Percentiles rank a stretch among this genome's conserved stretches.
Evolutionary conservation across 2,113 vertebrate species (phyloP).

Genomic region (Rousettus leschenaultii): DNA sequence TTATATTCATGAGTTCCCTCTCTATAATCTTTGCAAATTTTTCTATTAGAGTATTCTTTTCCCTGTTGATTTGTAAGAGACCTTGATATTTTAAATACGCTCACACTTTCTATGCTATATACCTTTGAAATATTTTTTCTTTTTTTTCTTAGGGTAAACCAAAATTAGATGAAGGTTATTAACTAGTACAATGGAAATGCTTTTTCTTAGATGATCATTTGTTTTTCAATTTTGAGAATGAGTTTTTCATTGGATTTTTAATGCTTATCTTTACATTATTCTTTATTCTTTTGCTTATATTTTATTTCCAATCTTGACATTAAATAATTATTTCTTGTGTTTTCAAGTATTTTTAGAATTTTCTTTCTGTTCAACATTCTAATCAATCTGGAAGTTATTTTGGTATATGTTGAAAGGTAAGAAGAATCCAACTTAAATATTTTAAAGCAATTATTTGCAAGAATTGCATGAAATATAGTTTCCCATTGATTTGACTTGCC

Average conservation of each 20-base stretch:
- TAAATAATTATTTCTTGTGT: not conserved
- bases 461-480: not conserved
- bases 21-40: not conserved
- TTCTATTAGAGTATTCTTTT: not conserved
- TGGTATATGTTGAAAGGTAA: not conserved
- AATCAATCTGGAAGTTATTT: not conserved
- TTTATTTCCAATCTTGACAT: not conserved
- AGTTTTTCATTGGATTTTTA: not conserved
- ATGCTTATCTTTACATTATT: not conserved
- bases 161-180: too few species aligned
- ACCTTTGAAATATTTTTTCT: not conserved
- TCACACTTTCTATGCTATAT: not conserved
- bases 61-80: not conserved
- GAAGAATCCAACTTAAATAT: not conserved
- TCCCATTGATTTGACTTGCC: not conserved
- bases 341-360: not conserved
- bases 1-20: not conserved
- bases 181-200: not conserved
- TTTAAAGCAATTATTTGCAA: slow-evolving; percentile 18
- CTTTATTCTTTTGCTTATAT: not conserved
- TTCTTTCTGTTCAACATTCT: not conserved
- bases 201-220: not conserved
- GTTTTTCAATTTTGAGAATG: not conserved
- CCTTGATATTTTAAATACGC: not conserved
- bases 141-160: too few species aligned